Evolutionary conservation across 1,140 invertebrate genomes (phyloP), one percentile per base, ranked within the genome.

Genomic region (Drosophila dunni): DNA sequence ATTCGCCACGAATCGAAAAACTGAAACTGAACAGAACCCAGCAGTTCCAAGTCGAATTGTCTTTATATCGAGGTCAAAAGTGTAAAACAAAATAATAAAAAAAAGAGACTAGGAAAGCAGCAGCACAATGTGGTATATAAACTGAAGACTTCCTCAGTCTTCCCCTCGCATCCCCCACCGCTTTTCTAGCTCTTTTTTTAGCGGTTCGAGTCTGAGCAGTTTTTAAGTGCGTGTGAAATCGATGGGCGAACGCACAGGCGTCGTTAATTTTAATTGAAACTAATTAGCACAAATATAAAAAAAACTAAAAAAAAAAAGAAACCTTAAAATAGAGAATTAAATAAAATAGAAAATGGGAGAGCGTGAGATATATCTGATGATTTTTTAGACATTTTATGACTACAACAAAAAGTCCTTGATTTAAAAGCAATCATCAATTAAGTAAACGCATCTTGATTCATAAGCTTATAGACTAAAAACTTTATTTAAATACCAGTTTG

Each of bases 211-310:
- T 38, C n/a, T 34, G 48, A 44, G 45, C 53, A 17, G 34, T 57
- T 71, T 68, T 81, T 77, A 54, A 74, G 78, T 84, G 81, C 78
- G 84, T 88, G 83, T 88, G 83, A 88, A 89, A 89, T 88, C 77
- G 70, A 86, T 85, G 74, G 75, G 51, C 46, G 57, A 71, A 53
- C 67, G 57, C 77, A 73, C 48, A 62, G 76, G 73, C 84, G 73
- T 86, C 84, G 73, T 88, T 89, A 88, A 83, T 89, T 89, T 89
- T 88, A 88, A 89, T 89, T 88, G 85, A 88, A 88, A 80, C 80
- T 88, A 89, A 88, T 88, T 88, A 89, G 78, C 84, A 67, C 79
- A 89, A 60, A 72, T 73, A 67, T 76, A 79, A 77, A 86, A 73
- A 78, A 46, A 4, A 40, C 24, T 60, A 54, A 63, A 77, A 57